These are phyloP conservation scores for Struthidea cinerea DNA, from an alignment of 2,113 vertebrate species.

Conservation along the genomic window DNA sequence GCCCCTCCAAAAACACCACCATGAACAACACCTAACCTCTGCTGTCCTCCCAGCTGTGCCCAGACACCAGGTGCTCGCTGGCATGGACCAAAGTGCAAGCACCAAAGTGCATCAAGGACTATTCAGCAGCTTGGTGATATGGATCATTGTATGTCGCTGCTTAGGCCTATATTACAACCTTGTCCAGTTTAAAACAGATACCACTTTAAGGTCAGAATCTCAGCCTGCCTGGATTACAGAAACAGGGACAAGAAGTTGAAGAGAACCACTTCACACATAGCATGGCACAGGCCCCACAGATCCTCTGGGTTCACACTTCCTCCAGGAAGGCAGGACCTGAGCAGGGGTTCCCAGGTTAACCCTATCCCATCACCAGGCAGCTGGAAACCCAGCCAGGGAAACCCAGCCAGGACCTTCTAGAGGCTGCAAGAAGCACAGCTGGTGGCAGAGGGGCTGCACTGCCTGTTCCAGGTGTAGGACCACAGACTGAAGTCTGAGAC, in stretches of 20 bases:
- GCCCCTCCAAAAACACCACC: neutral
- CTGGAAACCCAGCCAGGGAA: neutral
- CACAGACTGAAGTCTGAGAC: neutral
- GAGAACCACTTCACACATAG: rapidly evolving
- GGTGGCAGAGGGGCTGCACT: neutral
- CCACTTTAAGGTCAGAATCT: neutral
- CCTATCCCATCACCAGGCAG: neutral
- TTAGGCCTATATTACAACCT: neutral
- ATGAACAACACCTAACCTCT: neutral
- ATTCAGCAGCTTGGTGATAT: neutral
- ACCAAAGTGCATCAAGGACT: neutral
- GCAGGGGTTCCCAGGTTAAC: neutral
- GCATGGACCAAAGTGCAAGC: neutral
- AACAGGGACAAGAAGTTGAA: neutral
- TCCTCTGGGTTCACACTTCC: neutral
- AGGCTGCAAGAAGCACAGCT: neutral
- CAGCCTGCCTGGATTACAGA: neutral
- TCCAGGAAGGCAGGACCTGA: neutral
- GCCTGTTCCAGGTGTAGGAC: neutral
- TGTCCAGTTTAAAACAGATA: neutral
- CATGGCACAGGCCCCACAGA: neutral
- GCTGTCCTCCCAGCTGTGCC: neutral
- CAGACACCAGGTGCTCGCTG: neutral
- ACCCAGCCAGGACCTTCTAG: rapidly evolving
- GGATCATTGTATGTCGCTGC: neutral